Percentiles rank a stretch among this genome's conserved stretches.
phyloP scores from a whole-genome alignment of 2,888 invertebrate species.

The Allacma fusca region DNA sequence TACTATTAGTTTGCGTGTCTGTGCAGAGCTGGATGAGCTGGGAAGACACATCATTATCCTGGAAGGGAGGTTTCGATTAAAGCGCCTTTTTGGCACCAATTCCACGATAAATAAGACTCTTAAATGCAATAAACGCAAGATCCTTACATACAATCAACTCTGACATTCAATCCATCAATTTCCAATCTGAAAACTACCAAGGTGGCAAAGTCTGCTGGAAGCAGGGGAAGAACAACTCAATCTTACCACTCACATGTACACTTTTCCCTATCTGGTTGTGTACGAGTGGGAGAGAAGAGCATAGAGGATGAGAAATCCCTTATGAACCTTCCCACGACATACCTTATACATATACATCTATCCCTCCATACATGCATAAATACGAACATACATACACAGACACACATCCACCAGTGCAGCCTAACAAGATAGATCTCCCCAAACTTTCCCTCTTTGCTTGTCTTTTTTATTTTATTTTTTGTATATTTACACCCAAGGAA shows the following conservation, averaged over 20 bases:
- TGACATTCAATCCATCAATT: slow-evolving; percentile 43
- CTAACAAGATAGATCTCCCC: no score
- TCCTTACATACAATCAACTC: slow-evolving; percentile 13
- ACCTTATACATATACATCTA: background rate
- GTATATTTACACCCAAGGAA: background rate
- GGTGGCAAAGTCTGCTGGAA: background rate
- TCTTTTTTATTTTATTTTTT: background rate
- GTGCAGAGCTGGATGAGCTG: background rate
- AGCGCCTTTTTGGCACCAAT: slow-evolving; percentile 24
- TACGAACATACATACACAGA: no score
- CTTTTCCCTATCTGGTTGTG: no score
- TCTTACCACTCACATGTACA: no score
- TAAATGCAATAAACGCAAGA: slow-evolving; percentile 21
- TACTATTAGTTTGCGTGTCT: background rate
- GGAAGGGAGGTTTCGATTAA: slow-evolving; percentile 10
- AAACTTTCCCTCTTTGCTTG: no score
- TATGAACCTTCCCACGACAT: no score
- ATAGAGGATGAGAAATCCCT: no score
- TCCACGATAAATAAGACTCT: slow-evolving; percentile 24
- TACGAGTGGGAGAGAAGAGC: no score
- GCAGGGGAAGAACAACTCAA: no score
- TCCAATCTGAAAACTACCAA: slow-evolving; percentile 19
- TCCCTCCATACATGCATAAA: no score
- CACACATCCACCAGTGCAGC: no score
- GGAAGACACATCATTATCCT: slow-evolving; percentile 8